phyloP scores from a whole-genome alignment of 2,888 invertebrate species.

The Pammene aurita region DNA sequence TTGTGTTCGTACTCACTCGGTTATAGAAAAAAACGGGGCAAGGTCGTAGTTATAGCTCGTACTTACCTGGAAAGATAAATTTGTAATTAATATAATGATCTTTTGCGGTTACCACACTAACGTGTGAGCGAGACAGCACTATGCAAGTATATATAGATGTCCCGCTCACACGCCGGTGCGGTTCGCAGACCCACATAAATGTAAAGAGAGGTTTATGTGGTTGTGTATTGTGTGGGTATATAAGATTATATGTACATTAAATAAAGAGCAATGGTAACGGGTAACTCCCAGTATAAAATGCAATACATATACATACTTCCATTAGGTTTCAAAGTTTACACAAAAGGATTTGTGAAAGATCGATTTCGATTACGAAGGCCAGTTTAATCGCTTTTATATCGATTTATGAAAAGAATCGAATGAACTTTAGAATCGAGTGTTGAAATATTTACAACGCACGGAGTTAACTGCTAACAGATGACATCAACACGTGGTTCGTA shows the following conservation, averaged over 20 bases:
- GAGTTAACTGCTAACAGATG: constrained; percentile 33
- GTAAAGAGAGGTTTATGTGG: too few species aligned
- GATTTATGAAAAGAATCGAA: constrained; percentile 23
- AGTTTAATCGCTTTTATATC: constrained; percentile 16
- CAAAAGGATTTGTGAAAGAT: constrained; percentile 29
- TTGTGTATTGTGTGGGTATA: constrained; percentile 16
- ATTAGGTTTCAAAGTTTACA: background rate
- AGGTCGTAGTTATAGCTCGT: constrained; percentile 35
- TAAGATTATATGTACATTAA: background rate
- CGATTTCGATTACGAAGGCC: constrained; percentile 16
- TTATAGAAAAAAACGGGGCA: constrained; percentile 38
- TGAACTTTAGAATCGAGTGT: constrained; percentile 18
- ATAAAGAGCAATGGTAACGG: background rate
- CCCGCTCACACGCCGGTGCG: too few species aligned
- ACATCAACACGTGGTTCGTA: constrained; percentile 37
- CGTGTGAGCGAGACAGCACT: too few species aligned
- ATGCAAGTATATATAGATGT: too few species aligned
- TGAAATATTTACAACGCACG: constrained; percentile 27
- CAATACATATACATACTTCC: constrained; percentile 1
- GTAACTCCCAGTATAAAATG: background rate
- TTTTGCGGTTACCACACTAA: background rate
- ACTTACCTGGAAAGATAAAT: constrained; percentile 59
- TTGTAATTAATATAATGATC: constrained; percentile 28
- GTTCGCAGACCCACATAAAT: too few species aligned
- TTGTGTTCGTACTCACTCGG: constrained; percentile 34